Evolutionary conservation across 2,113 vertebrate species (phyloP), one percentile per base, ranked within the genome.

Genomic region (Ancistrus triradiatus): DNA sequence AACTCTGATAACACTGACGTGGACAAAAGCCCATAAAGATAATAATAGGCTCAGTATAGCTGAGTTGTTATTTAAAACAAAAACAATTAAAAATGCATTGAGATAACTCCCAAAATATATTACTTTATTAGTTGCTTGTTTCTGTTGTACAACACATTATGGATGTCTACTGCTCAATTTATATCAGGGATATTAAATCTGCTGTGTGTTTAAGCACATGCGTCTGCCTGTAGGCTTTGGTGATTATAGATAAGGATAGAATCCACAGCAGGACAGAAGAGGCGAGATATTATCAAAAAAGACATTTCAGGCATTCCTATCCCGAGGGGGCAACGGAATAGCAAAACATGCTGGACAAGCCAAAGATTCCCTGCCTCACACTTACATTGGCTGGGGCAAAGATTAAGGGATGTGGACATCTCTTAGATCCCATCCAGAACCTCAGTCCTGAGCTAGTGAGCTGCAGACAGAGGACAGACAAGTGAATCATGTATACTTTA

Each of bases 401-500:
- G 2, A 56, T 83, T 82, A 94, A 81, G 0, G 84, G 82, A 44
- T 84, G 86, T 50, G 91, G 91, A 73, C 91, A 91, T 64, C 69
- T 86, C 81, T 84, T 91, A 63, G 85, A 66, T 61, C 84, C 89
- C 14, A 81, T 70, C 91, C 92, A 93, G 78, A 92, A 93, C 14
- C 74, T 83, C 9, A 89, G 78, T 58, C 87, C 87, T 0, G 77
- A 77, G 27, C 69, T 74, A 70, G 76, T 84, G 71, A 85, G 61
- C 92, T 93, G 67, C 22, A 50, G 42, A 76, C 17, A 69, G 37
- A 27, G 5, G 59, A 35, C 14, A 19, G n/a, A 7, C 22, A n/a
- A 77, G 49, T 27, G 55, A 47, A 9, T 18, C 43, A 21, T 18
- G 61, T 59, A 70, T 5, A 14, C 21, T 7, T 13, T 38, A n/a